Evolutionary conservation across 2,888 invertebrate species (phyloP).

Genomic region (Lutraria lutraria): DNA sequence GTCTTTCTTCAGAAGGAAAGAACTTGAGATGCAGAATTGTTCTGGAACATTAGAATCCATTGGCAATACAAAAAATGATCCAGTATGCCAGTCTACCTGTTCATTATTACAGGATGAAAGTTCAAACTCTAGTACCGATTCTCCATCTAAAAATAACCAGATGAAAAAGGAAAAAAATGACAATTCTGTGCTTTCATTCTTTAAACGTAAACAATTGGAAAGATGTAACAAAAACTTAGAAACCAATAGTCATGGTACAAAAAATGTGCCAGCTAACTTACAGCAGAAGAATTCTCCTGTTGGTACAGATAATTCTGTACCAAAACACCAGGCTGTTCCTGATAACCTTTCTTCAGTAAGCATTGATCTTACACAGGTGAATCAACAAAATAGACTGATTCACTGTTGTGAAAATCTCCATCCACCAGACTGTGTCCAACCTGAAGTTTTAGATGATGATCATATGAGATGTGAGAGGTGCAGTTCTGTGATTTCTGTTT

Average conservation of each 20-base stretch:
- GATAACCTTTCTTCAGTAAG: neutral
- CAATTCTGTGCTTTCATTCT: neutral
- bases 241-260: neutral
- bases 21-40: neutral
- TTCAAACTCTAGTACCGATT: neutral
- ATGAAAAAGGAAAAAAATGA: neutral
- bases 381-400: neutral
- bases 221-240: neutral
- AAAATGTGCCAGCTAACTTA: neutral
- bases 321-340: neutral
- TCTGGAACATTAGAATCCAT: neutral
- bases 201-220: neutral
- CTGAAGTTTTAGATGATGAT: slow-evolving; percentile 47
- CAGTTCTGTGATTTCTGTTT: slow-evolving; percentile 89
- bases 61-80: neutral
- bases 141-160: neutral
- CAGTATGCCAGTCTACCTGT: neutral
- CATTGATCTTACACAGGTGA: neutral
- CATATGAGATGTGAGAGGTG: slow-evolving; percentile 90
- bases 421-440: neutral
- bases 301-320: neutral
- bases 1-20: slow-evolving; percentile 48
- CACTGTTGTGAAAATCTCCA: neutral
- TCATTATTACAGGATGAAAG: neutral
- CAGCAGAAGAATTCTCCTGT: neutral